These are phyloP conservation scores for Oreotragus oreotragus DNA, from an alignment of 2,113 vertebrate species.

Conservation along the genomic window DNA sequence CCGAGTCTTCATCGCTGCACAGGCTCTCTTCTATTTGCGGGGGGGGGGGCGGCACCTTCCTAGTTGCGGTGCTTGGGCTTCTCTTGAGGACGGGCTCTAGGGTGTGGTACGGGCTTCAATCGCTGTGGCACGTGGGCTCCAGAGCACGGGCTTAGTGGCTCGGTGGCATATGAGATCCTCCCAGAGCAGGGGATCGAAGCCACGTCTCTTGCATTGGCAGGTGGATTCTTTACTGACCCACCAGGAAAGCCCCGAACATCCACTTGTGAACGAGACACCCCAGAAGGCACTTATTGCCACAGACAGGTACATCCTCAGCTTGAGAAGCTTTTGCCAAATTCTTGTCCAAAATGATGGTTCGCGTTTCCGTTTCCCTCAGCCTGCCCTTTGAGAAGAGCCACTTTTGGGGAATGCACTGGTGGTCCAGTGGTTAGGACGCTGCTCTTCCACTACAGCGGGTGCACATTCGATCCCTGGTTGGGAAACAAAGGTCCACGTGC, in stretches of 20 bases:
- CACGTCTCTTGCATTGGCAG: background rate
- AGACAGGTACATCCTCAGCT: background rate
- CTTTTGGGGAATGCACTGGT: background rate
- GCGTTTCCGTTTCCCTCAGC: fast-evolving
- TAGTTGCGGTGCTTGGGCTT: background rate
- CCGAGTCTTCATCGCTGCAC: background rate
- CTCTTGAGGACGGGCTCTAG: background rate
- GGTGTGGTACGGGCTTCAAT: background rate
- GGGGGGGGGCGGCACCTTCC: background rate
- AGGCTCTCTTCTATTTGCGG: background rate
- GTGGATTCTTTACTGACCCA: background rate
- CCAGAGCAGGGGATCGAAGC: background rate
- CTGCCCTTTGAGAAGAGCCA: background rate
- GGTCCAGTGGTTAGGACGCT: background rate
- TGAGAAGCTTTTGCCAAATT: background rate
- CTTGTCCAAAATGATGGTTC: background rate
- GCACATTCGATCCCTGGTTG: background rate
- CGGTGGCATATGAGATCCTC: background rate
- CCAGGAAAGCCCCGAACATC: background rate
- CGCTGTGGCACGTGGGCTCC: background rate
- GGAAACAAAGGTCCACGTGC: background rate
- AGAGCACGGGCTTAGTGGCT: background rate
- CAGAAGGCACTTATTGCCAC: background rate
- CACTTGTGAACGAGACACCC: background rate
- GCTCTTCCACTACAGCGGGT: background rate